Conservation (phyloP, 1,140 invertebrate species). For the Ruditapes philippinarum region DNA sequence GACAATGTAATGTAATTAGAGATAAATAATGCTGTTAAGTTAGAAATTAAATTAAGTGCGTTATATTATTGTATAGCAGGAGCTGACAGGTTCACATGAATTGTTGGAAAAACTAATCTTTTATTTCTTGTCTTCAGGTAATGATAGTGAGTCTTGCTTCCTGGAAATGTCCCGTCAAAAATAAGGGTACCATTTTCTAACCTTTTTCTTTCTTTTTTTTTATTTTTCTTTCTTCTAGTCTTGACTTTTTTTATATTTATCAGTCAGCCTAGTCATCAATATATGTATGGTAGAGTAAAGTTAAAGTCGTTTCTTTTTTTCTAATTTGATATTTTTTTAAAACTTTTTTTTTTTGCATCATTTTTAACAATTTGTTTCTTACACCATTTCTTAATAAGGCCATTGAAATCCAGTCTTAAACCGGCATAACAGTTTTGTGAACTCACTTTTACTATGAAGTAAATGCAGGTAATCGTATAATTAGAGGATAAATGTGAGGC, state of each 20-base stretch:
- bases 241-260: constrained; percentile 34
- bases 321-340: constrained; percentile 24
- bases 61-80: no score
- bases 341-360: constrained; percentile 5
- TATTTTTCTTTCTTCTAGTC: constrained; percentile 45
- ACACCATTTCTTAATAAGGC: neutral
- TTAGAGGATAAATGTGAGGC: no score
- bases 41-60: no score
- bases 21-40: no score
- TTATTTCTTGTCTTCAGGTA: constrained; percentile 61
- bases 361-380: constrained; percentile 39
- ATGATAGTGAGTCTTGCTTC: constrained; percentile 14
- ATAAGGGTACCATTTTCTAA: constrained; percentile 60
- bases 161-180: constrained; percentile 54
- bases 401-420: neutral
- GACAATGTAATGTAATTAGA: no score
- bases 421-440: neutral
- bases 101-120: constrained; percentile 23
- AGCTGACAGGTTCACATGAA: no score
- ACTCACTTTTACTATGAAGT: no score
- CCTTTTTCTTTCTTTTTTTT: constrained; percentile 51
- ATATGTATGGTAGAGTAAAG: constrained; percentile 28
- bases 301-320: neutral
- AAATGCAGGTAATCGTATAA: no score
- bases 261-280: neutral